These are phyloP conservation scores for Halyomorpha halys DNA, from an alignment of 1,140 invertebrate species.

Conservation along the genomic window DNA sequence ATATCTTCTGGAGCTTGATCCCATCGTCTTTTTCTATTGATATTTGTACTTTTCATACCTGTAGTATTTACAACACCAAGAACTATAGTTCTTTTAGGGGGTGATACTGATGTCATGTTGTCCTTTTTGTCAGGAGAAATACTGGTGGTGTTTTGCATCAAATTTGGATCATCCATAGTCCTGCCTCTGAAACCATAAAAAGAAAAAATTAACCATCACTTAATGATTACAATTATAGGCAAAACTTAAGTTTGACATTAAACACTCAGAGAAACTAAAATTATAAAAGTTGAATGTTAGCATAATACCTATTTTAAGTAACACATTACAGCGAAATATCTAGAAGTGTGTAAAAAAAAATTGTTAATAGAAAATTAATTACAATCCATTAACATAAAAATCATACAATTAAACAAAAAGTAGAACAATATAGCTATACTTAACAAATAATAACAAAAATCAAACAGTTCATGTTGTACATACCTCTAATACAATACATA, in stretches of 20 bases:
- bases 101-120: conserved; percentile 6
- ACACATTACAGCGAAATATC: too few species aligned
- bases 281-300: too few species aligned
- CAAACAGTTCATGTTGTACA: too few species aligned
- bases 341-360: too few species aligned
- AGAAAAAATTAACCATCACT: neutral
- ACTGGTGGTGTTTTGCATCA: neutral
- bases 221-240: neutral
- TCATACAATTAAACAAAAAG: too few species aligned
- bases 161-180: conserved; percentile 13
- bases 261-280: neutral
- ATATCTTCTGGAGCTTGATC: conserved; percentile 20
- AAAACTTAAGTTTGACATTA: neutral
- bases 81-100: conserved; percentile 17
- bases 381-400: too few species aligned
- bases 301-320: too few species aligned
- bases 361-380: too few species aligned
- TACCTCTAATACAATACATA: too few species aligned
- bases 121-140: neutral
- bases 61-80: conserved; percentile 24
- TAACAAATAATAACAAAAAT: too few species aligned
- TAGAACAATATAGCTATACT: too few species aligned
- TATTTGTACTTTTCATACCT: conserved; percentile 22
- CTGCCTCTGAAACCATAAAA: conserved; percentile 3
- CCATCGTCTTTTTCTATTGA: conserved; percentile 25